Base-by-base conservation (phyloP, 2,888 invertebrate genomes). In the Platynereis dumerilii region DNA sequence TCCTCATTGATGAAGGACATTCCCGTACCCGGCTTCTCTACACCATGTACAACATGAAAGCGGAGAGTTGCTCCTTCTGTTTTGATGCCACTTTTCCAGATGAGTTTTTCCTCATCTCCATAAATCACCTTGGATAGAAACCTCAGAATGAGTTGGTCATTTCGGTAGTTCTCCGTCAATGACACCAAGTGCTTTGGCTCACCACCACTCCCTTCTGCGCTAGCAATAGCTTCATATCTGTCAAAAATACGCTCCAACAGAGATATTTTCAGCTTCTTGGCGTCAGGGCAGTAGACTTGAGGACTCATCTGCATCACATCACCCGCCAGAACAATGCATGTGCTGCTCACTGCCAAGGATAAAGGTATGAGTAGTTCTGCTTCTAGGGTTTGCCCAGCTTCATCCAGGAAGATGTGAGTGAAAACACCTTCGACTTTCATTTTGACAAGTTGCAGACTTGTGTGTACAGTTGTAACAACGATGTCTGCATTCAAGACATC, bases 401-500 rank as follows among this genome's bases (percentile, higher is more conserved):
- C 48, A n/a, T 48, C 48, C 5, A 48, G n/a, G 48, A 48, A 48
- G 48, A 48, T 48, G 48, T 48, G 48, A 48, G 48, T 10, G 48
- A 48, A 48, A 7, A 22, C n/a, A 5, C 48, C 48, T n/a, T 48
- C 7, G n/a, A 48, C n/a, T 7, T 48, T 22, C n/a, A 48, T 10
- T 22, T 22, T 48, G n/a, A n/a, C 22, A 7, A 48, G 22, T 22
- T 48, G 10, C 7, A 20, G n/a, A 20, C 20, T 22, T 5, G 34
- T 34, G 34, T 34, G 34, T 3, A 48, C 22, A 48, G n/a, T 48
- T 48, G 48, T 48, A 20, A 22, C 17, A 7, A 48, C 48, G 17
- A 48, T 48, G 12, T 34, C 12, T 34, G 34, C 34, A 34, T 34
- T 5, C n/a, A 5, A 5, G 20, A 48, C 48, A 20, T 48, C 20